Conservation (phyloP, 2,113 vertebrate species). For the Eonycteris spelaea region DNA sequence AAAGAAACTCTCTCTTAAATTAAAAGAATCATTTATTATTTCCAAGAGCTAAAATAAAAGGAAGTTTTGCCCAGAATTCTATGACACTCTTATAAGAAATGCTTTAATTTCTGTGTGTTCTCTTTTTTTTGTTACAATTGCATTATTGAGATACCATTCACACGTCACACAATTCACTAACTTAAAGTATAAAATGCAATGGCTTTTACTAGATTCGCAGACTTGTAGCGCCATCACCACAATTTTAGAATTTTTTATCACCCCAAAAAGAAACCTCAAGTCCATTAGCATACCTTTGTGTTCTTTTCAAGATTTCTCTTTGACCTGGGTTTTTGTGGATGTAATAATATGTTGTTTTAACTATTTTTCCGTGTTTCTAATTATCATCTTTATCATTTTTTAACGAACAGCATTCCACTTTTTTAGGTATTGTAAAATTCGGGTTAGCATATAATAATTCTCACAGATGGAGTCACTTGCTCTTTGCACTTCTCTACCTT, state of each 20-base stretch:
- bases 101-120: background rate
- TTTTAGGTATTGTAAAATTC: background rate
- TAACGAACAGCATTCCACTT: background rate
- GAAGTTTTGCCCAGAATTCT: background rate
- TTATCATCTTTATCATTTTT: background rate
- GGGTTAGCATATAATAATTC: background rate
- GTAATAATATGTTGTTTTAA: background rate
- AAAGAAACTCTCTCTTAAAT: background rate
- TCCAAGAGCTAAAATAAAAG: background rate
- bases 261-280: background rate
- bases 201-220: background rate
- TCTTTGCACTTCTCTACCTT: background rate
- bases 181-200: background rate
- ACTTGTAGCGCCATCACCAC: background rate
- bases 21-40: background rate
- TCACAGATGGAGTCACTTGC: background rate
- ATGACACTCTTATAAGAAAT: background rate
- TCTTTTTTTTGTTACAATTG: background rate
- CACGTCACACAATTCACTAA: background rate
- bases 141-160: background rate
- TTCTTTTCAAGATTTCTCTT: background rate
- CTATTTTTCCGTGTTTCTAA: background rate
- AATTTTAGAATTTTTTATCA: background rate
- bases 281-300: background rate
- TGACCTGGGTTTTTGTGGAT: background rate